Evolutionary conservation across 2,113 vertebrate genomes (phyloP).

Genomic region (Hucho hucho): DNA sequence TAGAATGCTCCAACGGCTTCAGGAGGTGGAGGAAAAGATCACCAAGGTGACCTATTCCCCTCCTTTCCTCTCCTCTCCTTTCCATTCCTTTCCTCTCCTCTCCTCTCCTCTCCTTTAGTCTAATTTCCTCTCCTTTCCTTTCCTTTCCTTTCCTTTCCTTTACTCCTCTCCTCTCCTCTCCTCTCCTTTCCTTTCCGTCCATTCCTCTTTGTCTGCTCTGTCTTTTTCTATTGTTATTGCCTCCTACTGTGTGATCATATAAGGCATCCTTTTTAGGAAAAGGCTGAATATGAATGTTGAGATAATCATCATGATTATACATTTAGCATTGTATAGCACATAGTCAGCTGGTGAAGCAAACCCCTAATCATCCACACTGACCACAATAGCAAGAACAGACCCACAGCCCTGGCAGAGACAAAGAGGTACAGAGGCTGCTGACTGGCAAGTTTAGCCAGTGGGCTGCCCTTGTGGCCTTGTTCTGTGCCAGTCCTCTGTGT

Average conservation of each 20-base stretch:
- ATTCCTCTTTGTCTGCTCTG: background rate
- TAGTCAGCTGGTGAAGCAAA: conserved; percentile 49
- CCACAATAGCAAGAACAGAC: conserved; percentile 40
- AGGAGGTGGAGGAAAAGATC: conserved; percentile 89
- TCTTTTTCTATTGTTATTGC: background rate
- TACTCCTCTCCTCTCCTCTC: background rate
- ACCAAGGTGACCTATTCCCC: conserved; percentile 84
- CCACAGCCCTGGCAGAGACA: conserved; percentile 29
- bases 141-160: background rate
- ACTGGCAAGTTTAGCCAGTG: conserved; percentile 16
- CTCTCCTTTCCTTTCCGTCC: background rate
- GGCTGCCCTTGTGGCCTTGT: background rate
- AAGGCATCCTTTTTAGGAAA: background rate
- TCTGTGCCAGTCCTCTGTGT: conserved; percentile 16
- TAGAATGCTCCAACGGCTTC: conserved; percentile 88
- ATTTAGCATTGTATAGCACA: conserved; percentile 41
- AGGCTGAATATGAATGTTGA: conserved; percentile 17
- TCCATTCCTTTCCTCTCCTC: conserved; percentile 14
- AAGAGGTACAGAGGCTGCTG: conserved; percentile 31
- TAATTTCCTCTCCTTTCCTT: background rate
- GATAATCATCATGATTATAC: conserved; percentile 49
- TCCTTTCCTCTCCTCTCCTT: conserved; percentile 20
- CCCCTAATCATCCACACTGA: conserved; percentile 46
- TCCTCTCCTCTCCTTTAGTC: background rate
- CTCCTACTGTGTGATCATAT: background rate